These are phyloP conservation scores for Lissonota sp. DNA, from an alignment of 2,888 invertebrate species.

Conservation along the genomic window DNA sequence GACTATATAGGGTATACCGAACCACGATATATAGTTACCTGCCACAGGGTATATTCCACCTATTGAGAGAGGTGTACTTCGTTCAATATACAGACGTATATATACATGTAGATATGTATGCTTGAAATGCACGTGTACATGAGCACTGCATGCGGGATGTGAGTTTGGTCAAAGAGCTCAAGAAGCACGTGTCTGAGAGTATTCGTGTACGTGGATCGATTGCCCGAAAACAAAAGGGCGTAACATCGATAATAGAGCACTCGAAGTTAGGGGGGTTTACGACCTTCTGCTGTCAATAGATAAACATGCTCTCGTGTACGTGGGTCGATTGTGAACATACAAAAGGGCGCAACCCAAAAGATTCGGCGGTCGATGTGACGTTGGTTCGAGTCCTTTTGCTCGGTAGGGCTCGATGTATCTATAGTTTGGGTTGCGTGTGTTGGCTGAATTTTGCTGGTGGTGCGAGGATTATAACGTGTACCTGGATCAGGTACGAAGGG, in stretches of 20 bases:
- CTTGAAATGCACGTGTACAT: neutral
- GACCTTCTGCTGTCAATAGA: too few species aligned
- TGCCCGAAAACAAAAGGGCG: too few species aligned
- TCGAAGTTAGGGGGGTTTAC: too few species aligned
- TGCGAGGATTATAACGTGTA: conserved; percentile 50
- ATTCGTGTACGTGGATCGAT: conserved; percentile 1
- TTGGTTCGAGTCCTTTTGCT: too few species aligned
- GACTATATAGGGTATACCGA: conserved; percentile 65
- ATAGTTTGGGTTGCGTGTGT: neutral
- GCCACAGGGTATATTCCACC: conserved; percentile 52
- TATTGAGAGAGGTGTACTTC: conserved; percentile 47
- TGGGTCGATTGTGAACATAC: too few species aligned
- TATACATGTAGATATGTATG: conserved; percentile 9
- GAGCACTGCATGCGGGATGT: neutral
- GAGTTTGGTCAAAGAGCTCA: neutral
- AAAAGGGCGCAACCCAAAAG: too few species aligned
- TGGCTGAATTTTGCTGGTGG: conserved; percentile 22
- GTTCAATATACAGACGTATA: conserved; percentile 28
- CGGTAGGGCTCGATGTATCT: too few species aligned
- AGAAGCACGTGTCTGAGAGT: conserved; percentile 10
- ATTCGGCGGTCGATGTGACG: too few species aligned
- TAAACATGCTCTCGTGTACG: too few species aligned
- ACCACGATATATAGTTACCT: conserved; percentile 31
- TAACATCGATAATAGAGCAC: too few species aligned
- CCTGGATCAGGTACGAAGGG: conserved; percentile 62